phyloP scores from a whole-genome alignment of 2,888 invertebrate species.

The Aleiodes leptofemur region DNA sequence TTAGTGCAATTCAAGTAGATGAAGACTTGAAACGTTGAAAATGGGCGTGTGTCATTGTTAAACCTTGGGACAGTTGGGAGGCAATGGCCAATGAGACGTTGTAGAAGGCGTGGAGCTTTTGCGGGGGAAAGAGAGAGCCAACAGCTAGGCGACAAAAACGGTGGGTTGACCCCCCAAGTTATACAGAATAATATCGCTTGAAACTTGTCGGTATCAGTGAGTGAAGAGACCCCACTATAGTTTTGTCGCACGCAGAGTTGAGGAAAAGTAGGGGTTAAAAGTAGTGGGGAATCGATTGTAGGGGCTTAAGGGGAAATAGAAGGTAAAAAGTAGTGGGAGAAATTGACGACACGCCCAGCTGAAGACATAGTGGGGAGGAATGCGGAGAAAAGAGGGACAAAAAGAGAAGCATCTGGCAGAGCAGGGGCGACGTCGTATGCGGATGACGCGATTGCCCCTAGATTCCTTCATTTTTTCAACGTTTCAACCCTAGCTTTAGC shows the following conservation, averaged over 20 bases:
- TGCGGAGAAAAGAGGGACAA: slow-evolving; percentile 41
- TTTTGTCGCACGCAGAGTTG: slow-evolving; percentile 61
- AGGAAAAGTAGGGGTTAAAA: background rate
- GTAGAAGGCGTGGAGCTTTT: slow-evolving; percentile 56
- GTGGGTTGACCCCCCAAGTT: slow-evolving; percentile 40
- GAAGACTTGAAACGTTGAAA: slow-evolving; percentile 40
- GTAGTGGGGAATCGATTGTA: slow-evolving; percentile 59
- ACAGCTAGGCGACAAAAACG: slow-evolving; percentile 35
- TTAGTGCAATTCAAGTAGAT: slow-evolving; percentile 18
- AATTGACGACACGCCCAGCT: slow-evolving; percentile 48
- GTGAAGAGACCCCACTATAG: slow-evolving; percentile 59
- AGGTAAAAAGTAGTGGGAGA: slow-evolving; percentile 49
- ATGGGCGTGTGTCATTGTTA: slow-evolving; percentile 57
- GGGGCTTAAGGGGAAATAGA: slow-evolving; percentile 34
- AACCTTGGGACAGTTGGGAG: slow-evolving; percentile 53
- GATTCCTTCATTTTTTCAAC: slow-evolving; percentile 3
- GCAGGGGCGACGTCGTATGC: slow-evolving; percentile 49
- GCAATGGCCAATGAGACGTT: slow-evolving; percentile 53
- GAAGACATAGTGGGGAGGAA: slow-evolving; percentile 28
- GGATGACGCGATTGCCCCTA: slow-evolving; percentile 47
- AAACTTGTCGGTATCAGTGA: slow-evolving; percentile 48
- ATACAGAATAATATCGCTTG: slow-evolving; percentile 49
- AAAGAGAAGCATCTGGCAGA: slow-evolving; percentile 50
- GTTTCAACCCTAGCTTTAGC: slow-evolving; percentile 1
- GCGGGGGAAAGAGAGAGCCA: slow-evolving; percentile 39